Evolutionary conservation across 2,797 vertebrate genomes (phyloP).

Genomic region (Semaprochilodus insignis): DNA sequence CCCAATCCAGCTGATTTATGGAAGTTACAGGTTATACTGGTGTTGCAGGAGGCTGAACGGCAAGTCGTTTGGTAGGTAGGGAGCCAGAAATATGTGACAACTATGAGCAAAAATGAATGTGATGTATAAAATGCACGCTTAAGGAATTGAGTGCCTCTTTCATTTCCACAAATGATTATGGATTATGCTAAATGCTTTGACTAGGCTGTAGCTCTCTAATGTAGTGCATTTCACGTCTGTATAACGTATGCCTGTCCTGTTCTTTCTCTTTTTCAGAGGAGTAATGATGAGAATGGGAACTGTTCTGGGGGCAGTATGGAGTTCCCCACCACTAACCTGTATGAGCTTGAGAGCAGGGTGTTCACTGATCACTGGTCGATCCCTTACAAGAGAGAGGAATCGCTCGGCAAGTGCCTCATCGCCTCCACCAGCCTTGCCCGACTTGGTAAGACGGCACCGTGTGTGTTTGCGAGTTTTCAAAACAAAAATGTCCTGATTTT

Average conservation of each 20-base stretch:
- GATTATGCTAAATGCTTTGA: not conserved
- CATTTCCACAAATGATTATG: not conserved
- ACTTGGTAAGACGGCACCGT: slow-evolving; percentile 81
- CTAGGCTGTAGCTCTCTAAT: not conserved
- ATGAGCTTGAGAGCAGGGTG: slow-evolving; percentile 97
- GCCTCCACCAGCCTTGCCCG: slow-evolving; percentile 94
- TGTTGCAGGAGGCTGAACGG: not conserved
- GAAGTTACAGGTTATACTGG: not conserved
- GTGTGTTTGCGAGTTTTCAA: not conserved
- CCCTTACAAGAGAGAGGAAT: slow-evolving; percentile 97
- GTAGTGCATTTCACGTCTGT: not conserved
- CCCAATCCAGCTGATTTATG: too few relatives aligned
- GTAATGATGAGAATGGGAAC: slow-evolving; percentile 96
- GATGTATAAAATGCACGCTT: too few relatives aligned
- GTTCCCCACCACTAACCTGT: slow-evolving; percentile 98
- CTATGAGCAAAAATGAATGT: not conserved
- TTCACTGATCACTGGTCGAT: slow-evolving; percentile 99
- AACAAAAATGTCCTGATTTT: not conserved
- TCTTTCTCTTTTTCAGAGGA: slow-evolving; percentile 81
- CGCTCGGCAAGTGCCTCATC: slow-evolving; percentile 95
- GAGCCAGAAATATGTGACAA: too few relatives aligned
- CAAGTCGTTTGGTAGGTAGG: too few relatives aligned
- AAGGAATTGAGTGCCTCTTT: not conserved
- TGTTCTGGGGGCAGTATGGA: slow-evolving; percentile 94
- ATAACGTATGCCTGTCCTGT: not conserved